These are phyloP conservation scores for Brachypodius melanocephalos DNA, from an alignment of 2,113 vertebrate genomes.

Conservation along the genomic window DNA sequence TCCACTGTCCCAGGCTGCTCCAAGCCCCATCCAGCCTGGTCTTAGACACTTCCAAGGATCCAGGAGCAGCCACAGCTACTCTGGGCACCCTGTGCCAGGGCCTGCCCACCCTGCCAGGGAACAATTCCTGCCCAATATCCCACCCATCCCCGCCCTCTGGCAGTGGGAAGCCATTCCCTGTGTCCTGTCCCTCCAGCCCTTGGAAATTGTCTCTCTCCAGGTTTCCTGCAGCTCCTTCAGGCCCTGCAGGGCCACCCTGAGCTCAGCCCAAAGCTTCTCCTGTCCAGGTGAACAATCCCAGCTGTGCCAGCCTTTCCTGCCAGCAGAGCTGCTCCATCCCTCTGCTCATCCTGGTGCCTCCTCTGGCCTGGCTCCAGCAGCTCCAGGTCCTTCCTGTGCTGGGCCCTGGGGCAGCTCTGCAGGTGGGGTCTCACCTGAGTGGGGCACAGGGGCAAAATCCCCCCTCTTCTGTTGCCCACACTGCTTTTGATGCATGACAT, in stretches of 20 bases:
- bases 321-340: not conserved
- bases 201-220: not conserved
- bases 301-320: not conserved
- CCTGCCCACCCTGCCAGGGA: accelerated
- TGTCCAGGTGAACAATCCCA: not conserved
- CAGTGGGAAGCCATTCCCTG: not conserved
- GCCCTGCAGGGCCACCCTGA: not conserved
- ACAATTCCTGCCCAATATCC: not conserved
- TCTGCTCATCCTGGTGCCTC: not conserved
- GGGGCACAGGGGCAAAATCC: not conserved
- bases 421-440: not conserved
- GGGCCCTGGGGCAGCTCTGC: not conserved
- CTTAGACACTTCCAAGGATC: not conserved
- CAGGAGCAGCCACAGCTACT: not conserved
- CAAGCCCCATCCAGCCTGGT: not conserved
- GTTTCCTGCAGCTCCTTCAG: not conserved
- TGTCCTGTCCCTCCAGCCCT: not conserved
- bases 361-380: not conserved
- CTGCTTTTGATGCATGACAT: not conserved
- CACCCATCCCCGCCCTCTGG: accelerated
- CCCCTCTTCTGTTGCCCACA: not conserved
- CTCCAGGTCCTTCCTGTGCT: not conserved
- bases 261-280: not conserved
- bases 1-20: not conserved
- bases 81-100: not conserved